These are phyloP conservation scores for Atta colombica DNA, from an alignment of 1,140 invertebrate genomes.

Conservation along the genomic window DNA sequence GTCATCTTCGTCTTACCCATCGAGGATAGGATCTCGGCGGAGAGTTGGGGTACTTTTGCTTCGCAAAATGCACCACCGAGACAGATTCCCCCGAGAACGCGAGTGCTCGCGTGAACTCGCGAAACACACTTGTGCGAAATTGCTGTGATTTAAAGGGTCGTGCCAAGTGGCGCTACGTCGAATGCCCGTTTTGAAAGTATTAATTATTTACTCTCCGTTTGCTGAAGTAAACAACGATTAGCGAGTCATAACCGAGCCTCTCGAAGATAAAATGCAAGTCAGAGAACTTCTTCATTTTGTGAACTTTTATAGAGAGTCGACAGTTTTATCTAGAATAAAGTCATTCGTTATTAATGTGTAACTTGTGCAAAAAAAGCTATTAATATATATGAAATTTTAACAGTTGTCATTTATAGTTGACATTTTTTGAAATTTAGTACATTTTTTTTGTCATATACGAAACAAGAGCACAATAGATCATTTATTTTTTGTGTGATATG, in stretches of 20 bases:
- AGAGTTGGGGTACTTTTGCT: conserved; percentile 17
- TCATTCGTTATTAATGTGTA: neutral
- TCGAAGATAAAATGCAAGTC: conserved; percentile 10
- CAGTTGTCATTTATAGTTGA: neutral
- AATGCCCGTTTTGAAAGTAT: conserved; percentile 18
- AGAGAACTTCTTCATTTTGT: conserved; percentile 11
- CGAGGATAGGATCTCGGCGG: neutral
- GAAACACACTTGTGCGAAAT: conserved; percentile 60
- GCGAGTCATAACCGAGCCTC: conserved; percentile 17
- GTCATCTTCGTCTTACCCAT: conserved; percentile 67
- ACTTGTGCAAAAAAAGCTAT: neutral
- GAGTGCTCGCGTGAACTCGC: neutral
- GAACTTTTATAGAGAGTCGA: neutral
- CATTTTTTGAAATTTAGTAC: neutral
- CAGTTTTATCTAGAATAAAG: conserved; percentile 8
- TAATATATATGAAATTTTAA: neutral
- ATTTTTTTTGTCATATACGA: neutral
- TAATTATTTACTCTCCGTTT: conserved; percentile 26
- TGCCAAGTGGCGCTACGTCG: conserved; percentile 23
- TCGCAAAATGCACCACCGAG: conserved; percentile 60
- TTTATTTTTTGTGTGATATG: conserved; percentile 4
- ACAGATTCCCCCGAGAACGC: conserved; percentile 58
- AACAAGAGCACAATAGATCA: neutral
- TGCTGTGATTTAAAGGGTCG: conserved; percentile 40
- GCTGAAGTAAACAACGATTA: conserved; percentile 53